Base-by-base conservation (phyloP, 2,797 vertebrate species). In the Carcharodon carcharias region DNA sequence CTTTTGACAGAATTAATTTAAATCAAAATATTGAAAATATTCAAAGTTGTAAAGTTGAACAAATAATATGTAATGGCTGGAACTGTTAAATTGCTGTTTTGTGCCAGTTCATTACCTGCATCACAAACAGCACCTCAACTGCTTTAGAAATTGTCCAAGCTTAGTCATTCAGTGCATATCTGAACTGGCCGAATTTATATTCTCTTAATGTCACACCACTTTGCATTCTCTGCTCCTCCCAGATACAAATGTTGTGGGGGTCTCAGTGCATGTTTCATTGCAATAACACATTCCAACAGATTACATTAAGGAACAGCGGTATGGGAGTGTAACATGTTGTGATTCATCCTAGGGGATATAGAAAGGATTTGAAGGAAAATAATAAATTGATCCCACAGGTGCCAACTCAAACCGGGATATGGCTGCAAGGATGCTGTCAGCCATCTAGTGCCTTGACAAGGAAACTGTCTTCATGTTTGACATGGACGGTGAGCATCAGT, bases 201-300 rank as follows among this genome's bases (percentile, higher is more conserved):
- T 23, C 61, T 45, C 63, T 1, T 58, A 93, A 67, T 45, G 61
- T 45, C 91, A 93, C 7, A 23, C 18, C 21, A 45, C 61, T 67
- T 67, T 93, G 61, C 61, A 93, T 65, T 91, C 6, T 65, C 18
- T 93, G 61, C n/a, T 93, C 91, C 91, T 93, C 61, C 91, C 91
- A 93, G 61, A 67, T 63, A 93, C 91, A 93, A 93, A 93, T 67
- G 7, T 67, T 93, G 45, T 93, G n/a, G 91, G 4, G 26, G 26
- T 67, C n/a, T 93, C 61, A 65, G n/a, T 45, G 18, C 91, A 93
- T 40, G 58, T 35, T 93, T 93, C 91, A 61, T 92, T 16, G 35
- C 61, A 93, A 11, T 67, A 93, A 67, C 61, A 93, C 61, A 35
- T 45, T 93, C 16, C 61, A 93, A 16, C 35, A 65, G 91, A 93